Conservation (phyloP, 2,888 invertebrate genomes). For the Onthophagus sagittarius region DNA sequence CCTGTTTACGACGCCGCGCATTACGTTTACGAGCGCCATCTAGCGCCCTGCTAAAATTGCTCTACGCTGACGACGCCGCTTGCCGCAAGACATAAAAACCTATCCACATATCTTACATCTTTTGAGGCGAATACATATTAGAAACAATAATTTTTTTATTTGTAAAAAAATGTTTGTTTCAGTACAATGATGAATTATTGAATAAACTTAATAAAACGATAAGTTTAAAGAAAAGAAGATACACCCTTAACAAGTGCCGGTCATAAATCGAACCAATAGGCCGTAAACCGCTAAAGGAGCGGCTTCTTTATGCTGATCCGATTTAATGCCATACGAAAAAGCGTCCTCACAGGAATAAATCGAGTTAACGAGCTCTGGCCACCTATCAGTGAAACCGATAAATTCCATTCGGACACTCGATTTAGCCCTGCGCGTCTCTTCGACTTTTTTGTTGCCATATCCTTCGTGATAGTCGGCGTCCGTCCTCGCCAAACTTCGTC, state of each 20-base stretch:
- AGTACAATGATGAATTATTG: not conserved
- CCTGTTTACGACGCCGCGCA: not conserved
- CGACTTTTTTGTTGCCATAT: not conserved
- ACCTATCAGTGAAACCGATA: not conserved
- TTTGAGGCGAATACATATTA: not conserved
- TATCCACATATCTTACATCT: too few species aligned
- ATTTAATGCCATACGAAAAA: not conserved
- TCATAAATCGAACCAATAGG: not conserved
- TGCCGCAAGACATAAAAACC: not conserved
- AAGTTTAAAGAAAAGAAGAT: not conserved
- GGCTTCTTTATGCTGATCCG: not conserved
- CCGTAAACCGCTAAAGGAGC: not conserved
- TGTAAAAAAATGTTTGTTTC: too few species aligned
- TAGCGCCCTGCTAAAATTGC: not conserved
- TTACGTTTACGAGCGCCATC: slow-evolving; percentile 33
- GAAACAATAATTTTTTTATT: not conserved
- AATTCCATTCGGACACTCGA: not conserved
- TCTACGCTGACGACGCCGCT: not conserved
- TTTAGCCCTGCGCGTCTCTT: not conserved
- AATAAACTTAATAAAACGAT: not conserved
- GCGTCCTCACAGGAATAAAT: not conserved
- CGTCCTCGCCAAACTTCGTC: not conserved
- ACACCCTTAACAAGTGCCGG: not conserved
- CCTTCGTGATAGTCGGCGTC: not conserved
- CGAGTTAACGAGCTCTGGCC: not conserved